Evolutionary conservation across 2,113 vertebrate species (phyloP).

Genomic region (Haemorhous mexicanus): DNA sequence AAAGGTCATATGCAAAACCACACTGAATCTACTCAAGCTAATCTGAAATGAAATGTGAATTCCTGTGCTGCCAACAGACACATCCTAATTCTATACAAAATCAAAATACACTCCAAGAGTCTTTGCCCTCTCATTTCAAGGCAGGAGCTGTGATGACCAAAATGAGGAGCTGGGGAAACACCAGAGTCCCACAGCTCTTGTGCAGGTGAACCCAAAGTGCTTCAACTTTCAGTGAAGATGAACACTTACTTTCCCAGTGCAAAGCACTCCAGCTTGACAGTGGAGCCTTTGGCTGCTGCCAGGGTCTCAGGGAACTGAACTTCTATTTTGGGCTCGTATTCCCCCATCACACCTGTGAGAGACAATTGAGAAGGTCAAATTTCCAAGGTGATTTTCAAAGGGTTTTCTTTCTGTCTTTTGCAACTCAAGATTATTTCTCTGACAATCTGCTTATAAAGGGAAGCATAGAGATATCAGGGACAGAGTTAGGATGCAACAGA

Average conservation of each 20-base stretch:
- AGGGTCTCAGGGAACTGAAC: constrained; percentile 92
- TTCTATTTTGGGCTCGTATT: constrained; percentile 99
- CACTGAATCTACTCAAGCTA: background rate
- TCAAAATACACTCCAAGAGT: background rate
- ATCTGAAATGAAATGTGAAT: background rate
- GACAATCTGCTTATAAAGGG: rapidly evolving
- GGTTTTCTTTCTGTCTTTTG: background rate
- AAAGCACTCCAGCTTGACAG: constrained; percentile 92
- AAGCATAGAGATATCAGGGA: too few species aligned
- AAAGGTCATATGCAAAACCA: background rate
- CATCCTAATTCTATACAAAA: background rate
- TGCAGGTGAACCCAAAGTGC: background rate
- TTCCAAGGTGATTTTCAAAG: background rate
- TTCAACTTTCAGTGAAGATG: background rate
- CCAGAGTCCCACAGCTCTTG: background rate
- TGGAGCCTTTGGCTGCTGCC: constrained; percentile 89
- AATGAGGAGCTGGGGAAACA: background rate
- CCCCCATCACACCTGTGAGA: constrained; percentile 89
- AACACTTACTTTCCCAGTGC: constrained; percentile 94
- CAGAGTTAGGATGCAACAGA: background rate
- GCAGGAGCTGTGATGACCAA: background rate
- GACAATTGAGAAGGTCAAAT: background rate
- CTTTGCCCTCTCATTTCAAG: background rate
- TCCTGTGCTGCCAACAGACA: background rate
- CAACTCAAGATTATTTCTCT: background rate